A percentile compares a stretch with the other conserved stretches of the same genome.
These are phyloP conservation scores for Enchytraeus crypticus DNA, from an alignment of 2,888 invertebrate genomes.

Conservation along the genomic window DNA sequence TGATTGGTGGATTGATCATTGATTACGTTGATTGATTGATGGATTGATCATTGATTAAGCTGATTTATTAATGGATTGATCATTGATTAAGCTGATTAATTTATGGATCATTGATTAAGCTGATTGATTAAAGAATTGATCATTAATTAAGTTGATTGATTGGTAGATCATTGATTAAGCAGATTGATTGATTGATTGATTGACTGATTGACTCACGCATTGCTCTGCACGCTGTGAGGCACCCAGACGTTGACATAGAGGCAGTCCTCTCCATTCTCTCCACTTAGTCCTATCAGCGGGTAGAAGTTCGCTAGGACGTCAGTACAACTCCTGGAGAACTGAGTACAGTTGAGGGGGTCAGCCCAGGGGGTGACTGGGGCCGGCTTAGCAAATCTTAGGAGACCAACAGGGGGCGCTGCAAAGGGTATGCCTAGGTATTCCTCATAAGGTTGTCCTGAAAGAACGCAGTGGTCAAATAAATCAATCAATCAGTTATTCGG, in stretches of 20 bases:
- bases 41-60: too few relatives aligned
- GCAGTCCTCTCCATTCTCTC: slow-evolving; percentile 20
- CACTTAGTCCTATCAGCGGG: slow-evolving; percentile 8
- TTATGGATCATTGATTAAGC: too few relatives aligned
- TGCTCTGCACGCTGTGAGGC: slow-evolving; percentile 11
- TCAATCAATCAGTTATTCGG: too few relatives aligned
- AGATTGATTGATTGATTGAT: too few relatives aligned
- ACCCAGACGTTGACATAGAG: slow-evolving; percentile 23
- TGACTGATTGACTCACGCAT: slow-evolving; percentile 7
- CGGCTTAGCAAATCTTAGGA: slow-evolving; percentile 39
- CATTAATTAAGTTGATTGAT: too few relatives aligned
- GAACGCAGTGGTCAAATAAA: too few relatives aligned
- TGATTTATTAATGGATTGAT: too few relatives aligned
- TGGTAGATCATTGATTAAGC: too few relatives aligned
- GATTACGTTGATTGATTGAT: too few relatives aligned
- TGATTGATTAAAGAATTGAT: too few relatives aligned
- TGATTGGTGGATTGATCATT: too few relatives aligned
- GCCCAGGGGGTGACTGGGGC: slow-evolving; percentile 35
- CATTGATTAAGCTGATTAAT: too few relatives aligned
- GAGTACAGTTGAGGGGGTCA: slow-evolving; percentile 51
- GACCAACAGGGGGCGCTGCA: slow-evolving; percentile 58
- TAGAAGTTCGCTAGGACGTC: slow-evolving; percentile 13
- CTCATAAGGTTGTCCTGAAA: slow-evolving; percentile 22
- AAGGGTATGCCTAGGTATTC: slow-evolving; percentile 44
- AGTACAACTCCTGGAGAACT: slow-evolving; percentile 11